A percentile compares a stretch with the other conserved stretches of the same genome.
Conservation (phyloP, 2,113 vertebrate genomes). For the Okapia johnstoni region DNA sequence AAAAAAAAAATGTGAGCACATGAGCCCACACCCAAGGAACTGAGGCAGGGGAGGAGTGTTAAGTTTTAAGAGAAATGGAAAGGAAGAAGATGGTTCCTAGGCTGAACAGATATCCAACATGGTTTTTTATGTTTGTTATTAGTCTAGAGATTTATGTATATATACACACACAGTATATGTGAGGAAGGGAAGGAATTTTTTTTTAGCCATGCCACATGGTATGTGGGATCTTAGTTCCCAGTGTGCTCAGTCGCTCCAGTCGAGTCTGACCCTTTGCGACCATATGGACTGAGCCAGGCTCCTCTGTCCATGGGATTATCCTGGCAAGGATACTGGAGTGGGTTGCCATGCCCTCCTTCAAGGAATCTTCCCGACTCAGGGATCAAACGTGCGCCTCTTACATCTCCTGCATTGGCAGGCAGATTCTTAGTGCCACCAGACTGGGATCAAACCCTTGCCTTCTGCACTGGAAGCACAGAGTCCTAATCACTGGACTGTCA, state of each 20-base stretch:
- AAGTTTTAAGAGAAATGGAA: not conserved
- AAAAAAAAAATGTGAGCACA: not conserved
- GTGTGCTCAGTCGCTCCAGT: not conserved
- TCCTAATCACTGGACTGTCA: not conserved
- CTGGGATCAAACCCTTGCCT: not conserved
- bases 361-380: not conserved
- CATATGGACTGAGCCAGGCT: not conserved
- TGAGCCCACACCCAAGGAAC: not conserved
- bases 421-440: not conserved
- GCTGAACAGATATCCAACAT: not conserved
- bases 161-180: not conserved
- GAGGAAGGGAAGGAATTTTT: not conserved
- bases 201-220: accelerated
- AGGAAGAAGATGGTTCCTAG: not conserved
- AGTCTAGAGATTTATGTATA: not conserved
- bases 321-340: not conserved
- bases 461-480: not conserved
- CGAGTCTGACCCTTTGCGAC: not conserved
- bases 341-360: not conserved
- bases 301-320: not conserved
- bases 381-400: not conserved
- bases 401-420: not conserved
- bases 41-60: too few relatives aligned
- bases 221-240: not conserved
- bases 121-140: not conserved